phyloP scores from a whole-genome alignment of 2,888 invertebrate species.

The Serrognathus titanus region DNA sequence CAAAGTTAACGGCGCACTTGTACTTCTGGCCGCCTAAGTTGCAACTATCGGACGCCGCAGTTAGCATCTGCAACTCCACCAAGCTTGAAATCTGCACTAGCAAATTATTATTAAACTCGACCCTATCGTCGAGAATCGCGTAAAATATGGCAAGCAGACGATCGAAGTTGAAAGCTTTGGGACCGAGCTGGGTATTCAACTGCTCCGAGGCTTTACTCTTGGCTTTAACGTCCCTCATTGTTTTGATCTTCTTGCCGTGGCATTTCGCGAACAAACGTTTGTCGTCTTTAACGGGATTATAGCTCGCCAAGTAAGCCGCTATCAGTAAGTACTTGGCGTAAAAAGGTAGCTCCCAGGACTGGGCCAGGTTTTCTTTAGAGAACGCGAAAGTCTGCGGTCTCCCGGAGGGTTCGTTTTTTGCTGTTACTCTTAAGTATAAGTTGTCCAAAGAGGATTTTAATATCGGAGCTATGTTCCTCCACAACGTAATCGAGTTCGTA shows the following conservation, averaged over 20 bases:
- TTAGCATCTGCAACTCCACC: constrained; percentile 76
- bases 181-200: constrained; percentile 71
- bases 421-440: constrained; percentile 66
- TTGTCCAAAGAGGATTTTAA: constrained; percentile 72
- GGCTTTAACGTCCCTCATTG: constrained; percentile 57
- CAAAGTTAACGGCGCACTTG: constrained; percentile 80
- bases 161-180: constrained; percentile 78
- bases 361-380: constrained; percentile 50
- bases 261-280: constrained; percentile 81
- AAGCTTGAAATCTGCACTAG: constrained; percentile 83
- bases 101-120: constrained; percentile 82
- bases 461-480: constrained; percentile 75
- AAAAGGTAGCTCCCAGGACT: constrained; percentile 76
- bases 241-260: constrained; percentile 69
- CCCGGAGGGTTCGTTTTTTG: constrained; percentile 35
- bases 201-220: constrained; percentile 58
- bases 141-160: constrained; percentile 85
- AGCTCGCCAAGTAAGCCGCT: constrained; percentile 88
- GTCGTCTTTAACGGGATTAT: constrained; percentile 87
- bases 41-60: constrained; percentile 66
- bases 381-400: constrained; percentile 22
- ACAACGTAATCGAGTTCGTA: constrained; percentile 67
- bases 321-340: constrained; percentile 88
- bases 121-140: constrained; percentile 79
- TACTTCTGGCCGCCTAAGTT: constrained; percentile 78